Conservation (phyloP, 2,113 vertebrate genomes). For the Actinemys pallida region DNA sequence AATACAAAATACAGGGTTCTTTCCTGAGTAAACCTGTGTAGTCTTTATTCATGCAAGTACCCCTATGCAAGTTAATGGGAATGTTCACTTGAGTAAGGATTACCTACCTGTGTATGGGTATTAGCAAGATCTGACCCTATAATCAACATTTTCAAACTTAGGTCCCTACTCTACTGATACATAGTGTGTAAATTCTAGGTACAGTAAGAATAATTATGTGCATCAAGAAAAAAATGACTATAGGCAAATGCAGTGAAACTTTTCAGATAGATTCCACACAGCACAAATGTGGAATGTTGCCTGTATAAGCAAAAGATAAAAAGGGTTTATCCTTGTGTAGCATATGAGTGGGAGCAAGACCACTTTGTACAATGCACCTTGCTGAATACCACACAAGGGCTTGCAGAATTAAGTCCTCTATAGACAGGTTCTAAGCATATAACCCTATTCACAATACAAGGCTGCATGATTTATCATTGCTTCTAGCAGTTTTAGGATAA, state of each 20-base stretch:
- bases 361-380: not conserved
- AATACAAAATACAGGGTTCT: not conserved
- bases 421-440: not conserved
- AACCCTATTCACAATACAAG: not conserved
- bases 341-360: not conserved
- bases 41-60: not conserved
- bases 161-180: not conserved
- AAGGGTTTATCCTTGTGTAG: not conserved
- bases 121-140: not conserved
- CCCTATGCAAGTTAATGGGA: not conserved
- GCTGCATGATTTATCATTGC: not conserved
- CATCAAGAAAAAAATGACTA: not conserved
- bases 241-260: not conserved
- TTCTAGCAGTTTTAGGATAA: not conserved
- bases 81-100: not conserved
- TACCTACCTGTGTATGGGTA: not conserved
- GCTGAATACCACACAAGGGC: not conserved
- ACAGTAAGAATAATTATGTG: not conserved
- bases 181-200: not conserved
- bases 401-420: not conserved
- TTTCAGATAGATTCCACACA: not conserved
- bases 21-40: not conserved
- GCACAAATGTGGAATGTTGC: too few species aligned
- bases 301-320: not conserved
- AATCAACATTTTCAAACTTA: not conserved